Percentiles rank a stretch among this genome's conserved stretches.
Evolutionary conservation across 1,140 invertebrate species (phyloP).

Genomic region (Gonioctena quinquepunctata): DNA sequence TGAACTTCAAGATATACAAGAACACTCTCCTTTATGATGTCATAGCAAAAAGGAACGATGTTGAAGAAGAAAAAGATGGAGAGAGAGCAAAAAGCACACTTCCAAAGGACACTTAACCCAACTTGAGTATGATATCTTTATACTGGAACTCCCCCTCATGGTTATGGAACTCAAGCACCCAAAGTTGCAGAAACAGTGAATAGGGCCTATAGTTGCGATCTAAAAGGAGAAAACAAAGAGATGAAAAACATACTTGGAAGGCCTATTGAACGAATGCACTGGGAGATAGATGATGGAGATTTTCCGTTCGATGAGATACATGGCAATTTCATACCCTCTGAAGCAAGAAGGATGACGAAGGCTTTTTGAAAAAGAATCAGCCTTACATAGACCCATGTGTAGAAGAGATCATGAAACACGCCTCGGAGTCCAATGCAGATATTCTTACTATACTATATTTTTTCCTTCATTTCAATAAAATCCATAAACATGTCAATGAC

Average conservation of each 20-base stretch:
- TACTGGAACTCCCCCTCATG: slow-evolving; percentile 13
- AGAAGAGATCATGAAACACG: background rate
- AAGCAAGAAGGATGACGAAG: background rate
- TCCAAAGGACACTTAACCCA: too few relatives aligned
- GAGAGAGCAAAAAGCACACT: too few relatives aligned
- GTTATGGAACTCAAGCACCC: slow-evolving; percentile 9
- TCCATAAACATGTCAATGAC: too few relatives aligned
- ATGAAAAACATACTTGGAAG: background rate
- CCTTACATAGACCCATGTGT: background rate
- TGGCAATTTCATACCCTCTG: slow-evolving; percentile 6
- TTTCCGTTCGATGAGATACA: slow-evolving; percentile 11
- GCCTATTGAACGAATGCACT: slow-evolving; percentile 4
- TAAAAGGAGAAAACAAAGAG: background rate
- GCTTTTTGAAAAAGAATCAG: background rate
- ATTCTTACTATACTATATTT: too few relatives aligned
- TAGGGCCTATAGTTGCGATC: background rate
- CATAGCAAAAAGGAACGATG: too few relatives aligned
- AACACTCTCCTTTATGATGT: too few relatives aligned
- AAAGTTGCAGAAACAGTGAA: slow-evolving; percentile 9
- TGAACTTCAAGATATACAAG: too few relatives aligned
- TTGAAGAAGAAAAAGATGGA: too few relatives aligned
- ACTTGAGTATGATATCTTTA: background rate
- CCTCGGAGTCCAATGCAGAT: too few relatives aligned
- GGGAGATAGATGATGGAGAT: background rate
- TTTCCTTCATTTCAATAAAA: too few relatives aligned